phyloP scores from a whole-genome alignment of 2,113 vertebrate genomes.

The Epinephelus moara region DNA sequence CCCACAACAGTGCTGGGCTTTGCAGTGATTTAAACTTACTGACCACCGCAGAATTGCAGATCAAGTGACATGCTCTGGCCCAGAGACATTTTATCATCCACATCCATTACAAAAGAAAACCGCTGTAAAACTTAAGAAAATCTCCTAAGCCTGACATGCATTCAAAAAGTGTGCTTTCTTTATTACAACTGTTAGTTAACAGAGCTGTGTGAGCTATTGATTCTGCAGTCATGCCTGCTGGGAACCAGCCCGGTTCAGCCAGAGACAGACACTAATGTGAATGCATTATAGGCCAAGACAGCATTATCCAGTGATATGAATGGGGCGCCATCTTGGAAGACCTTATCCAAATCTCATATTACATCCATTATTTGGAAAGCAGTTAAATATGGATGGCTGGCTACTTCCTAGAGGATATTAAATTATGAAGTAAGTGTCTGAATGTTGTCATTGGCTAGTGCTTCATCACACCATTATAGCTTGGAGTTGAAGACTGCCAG shows the following conservation, averaged over 20 bases:
- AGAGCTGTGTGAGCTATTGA: constrained; percentile 2
- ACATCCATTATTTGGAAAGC: constrained; percentile 51
- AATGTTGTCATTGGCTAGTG: constrained; percentile 36
- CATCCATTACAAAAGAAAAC: constrained; percentile 6
- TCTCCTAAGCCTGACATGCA: neutral
- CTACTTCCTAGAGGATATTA: constrained; percentile 44
- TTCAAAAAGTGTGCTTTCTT: neutral
- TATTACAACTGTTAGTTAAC: neutral
- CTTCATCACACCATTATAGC: constrained; percentile 27
- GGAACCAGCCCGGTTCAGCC: neutral
- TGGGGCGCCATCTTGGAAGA: constrained; percentile 27
- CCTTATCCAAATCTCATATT: constrained; percentile 45
- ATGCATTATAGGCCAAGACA: constrained; percentile 17
- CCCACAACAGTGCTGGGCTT: neutral
- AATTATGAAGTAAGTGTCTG: constrained; percentile 41
- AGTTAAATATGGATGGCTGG: constrained; percentile 29
- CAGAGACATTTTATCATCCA: neutral
- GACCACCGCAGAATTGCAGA: neutral
- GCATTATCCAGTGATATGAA: constrained; percentile 30
- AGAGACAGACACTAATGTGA: constrained; percentile 26
- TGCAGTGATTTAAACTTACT: neutral
- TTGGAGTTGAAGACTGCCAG: constrained; percentile 30
- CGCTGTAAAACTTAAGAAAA: neutral
- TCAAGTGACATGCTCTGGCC: neutral
- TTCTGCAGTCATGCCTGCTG: constrained; percentile 9